Conservation (phyloP, 2,113 vertebrate genomes). For the Gnathonemus longibarbis region DNA sequence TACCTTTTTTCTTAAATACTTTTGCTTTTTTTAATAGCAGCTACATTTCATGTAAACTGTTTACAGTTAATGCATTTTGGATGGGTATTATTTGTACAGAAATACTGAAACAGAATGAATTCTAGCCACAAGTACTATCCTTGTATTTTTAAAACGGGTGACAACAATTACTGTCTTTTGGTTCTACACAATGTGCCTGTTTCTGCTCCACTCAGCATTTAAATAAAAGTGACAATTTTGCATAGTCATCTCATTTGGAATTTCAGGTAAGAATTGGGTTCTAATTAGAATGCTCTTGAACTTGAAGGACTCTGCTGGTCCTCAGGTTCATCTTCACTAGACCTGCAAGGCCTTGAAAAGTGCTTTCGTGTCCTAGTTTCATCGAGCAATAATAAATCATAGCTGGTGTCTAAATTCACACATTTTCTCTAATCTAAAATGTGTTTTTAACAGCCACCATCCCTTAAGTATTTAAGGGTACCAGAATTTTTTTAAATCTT, state of each 20-base stretch:
- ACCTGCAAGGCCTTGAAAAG: background rate
- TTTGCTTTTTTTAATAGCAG: background rate
- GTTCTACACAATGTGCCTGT: background rate
- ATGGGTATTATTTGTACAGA: background rate
- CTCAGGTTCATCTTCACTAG: background rate
- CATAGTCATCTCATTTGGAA: background rate
- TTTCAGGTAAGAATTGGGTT: background rate
- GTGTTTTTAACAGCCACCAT: background rate
- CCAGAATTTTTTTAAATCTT: background rate
- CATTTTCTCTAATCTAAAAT: background rate
- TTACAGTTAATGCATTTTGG: background rate
- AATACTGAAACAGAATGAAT: background rate
- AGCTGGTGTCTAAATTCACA: background rate
- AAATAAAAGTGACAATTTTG: background rate
- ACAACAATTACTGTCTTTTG: background rate
- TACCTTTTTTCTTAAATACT: background rate
- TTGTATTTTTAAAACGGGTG: background rate
- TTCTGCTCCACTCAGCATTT: background rate
- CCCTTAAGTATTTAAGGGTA: background rate
- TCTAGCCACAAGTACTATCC: background rate
- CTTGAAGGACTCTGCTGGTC: background rate
- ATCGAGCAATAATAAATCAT: background rate
- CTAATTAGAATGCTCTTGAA: slow-evolving; percentile 5
- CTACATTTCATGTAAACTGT: background rate
- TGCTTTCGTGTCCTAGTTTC: background rate